Evolutionary conservation across 1,140 invertebrate genomes (phyloP).

Genomic region (Ceratosolen solmsi): DNA sequence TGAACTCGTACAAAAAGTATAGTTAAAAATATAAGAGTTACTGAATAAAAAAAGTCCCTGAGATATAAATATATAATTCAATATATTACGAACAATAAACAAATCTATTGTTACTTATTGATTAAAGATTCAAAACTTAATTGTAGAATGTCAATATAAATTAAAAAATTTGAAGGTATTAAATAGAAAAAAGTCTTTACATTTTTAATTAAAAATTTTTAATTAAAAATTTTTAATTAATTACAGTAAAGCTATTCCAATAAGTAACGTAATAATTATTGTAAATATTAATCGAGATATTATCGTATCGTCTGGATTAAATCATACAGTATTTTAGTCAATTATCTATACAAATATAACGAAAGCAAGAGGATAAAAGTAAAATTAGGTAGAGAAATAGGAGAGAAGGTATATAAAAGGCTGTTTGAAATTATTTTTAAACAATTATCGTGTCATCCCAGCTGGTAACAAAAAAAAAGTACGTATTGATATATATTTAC

Average conservation of each 20-base stretch:
- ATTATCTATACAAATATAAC: neutral
- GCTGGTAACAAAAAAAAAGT: neutral
- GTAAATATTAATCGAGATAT: neutral
- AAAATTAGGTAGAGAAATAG: neutral
- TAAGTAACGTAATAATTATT: neutral
- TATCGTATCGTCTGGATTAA: neutral
- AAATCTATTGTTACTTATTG: too few relatives aligned
- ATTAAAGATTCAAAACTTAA: too few relatives aligned
- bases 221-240: neutral
- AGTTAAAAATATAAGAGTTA: too few relatives aligned
- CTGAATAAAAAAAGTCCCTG: too few relatives aligned
- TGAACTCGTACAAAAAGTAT: too few relatives aligned
- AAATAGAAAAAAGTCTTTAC: neutral
- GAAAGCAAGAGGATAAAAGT: neutral
- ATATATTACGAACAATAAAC: too few relatives aligned
- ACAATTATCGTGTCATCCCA: neutral
- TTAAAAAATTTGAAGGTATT: neutral
- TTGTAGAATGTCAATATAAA: neutral
- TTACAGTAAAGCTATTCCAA: neutral
- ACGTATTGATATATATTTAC: neutral
- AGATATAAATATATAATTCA: too few relatives aligned
- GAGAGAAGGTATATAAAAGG: neutral
- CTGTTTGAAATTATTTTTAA: conserved; percentile 1
- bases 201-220: neutral
- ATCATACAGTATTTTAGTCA: neutral